phyloP scores from a whole-genome alignment of 2,797 vertebrate species.

The Etheostoma perlongum region DNA sequence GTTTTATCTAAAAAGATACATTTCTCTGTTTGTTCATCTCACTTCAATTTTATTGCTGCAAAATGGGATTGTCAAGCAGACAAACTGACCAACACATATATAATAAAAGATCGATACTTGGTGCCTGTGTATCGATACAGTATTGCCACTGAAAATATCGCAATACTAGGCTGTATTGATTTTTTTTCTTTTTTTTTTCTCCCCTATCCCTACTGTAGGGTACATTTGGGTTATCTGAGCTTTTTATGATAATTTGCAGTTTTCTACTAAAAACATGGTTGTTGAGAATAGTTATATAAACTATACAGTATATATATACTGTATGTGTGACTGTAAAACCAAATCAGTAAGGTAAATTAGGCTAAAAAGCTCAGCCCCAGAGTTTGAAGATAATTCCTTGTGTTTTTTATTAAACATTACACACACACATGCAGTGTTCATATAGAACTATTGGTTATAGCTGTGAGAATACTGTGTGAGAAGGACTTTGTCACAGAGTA shows the following conservation, averaged over 20 bases:
- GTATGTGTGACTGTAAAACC: not conserved
- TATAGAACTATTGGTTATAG: conserved; percentile 7
- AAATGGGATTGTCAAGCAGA: too few species aligned
- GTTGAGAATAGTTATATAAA: not conserved
- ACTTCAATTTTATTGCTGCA: too few species aligned
- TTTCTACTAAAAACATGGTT: not conserved
- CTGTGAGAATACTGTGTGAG: not conserved
- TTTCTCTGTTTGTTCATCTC: too few species aligned
- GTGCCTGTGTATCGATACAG: too few species aligned
- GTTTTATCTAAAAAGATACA: too few species aligned
- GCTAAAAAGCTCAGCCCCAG: not conserved
- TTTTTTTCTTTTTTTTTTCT: too few species aligned
- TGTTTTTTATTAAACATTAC: not conserved
- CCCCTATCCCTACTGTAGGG: too few species aligned
- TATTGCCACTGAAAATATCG: too few species aligned
- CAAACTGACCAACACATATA: too few species aligned
- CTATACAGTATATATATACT: too few species aligned
- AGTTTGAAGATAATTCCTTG: not conserved
- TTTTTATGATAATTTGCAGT: not conserved
- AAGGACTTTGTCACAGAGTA: conserved; percentile 2
- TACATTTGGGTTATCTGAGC: not conserved
- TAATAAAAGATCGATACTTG: too few species aligned
- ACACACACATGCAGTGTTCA: not conserved
- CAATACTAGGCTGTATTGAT: too few species aligned
- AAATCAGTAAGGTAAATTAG: not conserved